phyloP scores from a whole-genome alignment of 2,113 vertebrate genomes.

The Falco punctatus region DNA sequence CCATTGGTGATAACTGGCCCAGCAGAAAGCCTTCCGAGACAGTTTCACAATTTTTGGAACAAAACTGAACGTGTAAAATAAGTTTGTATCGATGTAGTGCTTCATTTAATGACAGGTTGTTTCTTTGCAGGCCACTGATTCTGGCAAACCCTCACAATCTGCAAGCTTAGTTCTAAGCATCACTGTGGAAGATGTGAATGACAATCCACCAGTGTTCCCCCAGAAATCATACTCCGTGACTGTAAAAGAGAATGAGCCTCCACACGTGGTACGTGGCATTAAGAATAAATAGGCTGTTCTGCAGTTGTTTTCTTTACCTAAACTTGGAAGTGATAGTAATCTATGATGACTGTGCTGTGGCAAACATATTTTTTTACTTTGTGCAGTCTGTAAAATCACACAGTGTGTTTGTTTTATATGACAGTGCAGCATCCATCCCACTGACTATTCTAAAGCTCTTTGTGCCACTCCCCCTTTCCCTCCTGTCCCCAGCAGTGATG shows the following conservation, averaged over 20 bases:
- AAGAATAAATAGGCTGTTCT: neutral
- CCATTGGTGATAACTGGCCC: neutral
- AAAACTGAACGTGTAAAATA: neutral
- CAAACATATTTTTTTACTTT: fast-evolving
- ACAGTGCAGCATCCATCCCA: neutral
- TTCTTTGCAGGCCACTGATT: constrained; percentile 58
- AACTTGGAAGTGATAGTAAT: neutral
- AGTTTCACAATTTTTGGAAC: neutral
- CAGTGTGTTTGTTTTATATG: neutral
- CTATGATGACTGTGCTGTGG: neutral
- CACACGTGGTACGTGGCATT: constrained; percentile 35
- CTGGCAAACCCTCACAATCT: neutral
- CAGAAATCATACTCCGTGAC: constrained; percentile 3
- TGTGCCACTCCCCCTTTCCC: neutral
- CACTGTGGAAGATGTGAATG: constrained; percentile 60
- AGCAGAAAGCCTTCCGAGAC: neutral
- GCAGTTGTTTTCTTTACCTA: neutral
- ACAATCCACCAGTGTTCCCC: constrained; percentile 58
- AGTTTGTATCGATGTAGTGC: neutral
- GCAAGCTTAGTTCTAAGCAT: constrained; percentile 33
- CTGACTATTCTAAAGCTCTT: neutral
- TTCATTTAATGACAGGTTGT: neutral
- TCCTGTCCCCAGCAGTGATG: neutral
- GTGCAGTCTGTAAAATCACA: neutral
- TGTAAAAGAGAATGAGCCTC: constrained; percentile 64